A percentile compares a stretch with the other conserved stretches of the same genome.
These are phyloP conservation scores for Lineus longissimus DNA, from an alignment of 1,140 invertebrate genomes.

Conservation along the genomic window DNA sequence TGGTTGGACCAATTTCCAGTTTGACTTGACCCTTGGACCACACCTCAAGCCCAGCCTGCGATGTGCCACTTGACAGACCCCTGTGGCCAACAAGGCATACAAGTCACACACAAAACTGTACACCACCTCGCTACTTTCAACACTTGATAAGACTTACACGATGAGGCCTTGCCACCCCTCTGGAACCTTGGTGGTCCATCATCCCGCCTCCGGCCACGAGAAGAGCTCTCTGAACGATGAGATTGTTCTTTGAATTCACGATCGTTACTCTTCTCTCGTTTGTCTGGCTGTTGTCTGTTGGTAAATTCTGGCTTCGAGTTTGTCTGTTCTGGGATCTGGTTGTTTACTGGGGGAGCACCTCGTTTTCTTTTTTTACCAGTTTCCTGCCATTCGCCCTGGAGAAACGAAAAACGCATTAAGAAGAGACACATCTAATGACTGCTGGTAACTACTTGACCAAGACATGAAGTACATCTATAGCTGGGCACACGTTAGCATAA, in stretches of 20 bases:
- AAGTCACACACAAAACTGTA: too few relatives aligned
- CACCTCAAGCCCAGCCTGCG: too few relatives aligned
- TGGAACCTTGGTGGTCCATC: conserved; percentile 31
- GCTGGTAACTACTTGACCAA: too few relatives aligned
- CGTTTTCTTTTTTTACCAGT: conserved; percentile 76
- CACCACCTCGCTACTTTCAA: too few relatives aligned
- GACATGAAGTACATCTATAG: too few relatives aligned
- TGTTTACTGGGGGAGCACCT: conserved; percentile 21
- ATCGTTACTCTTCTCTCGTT: conserved; percentile 37
- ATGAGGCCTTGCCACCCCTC: conserved; percentile 8
- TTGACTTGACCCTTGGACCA: too few relatives aligned
- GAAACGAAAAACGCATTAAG: neutral
- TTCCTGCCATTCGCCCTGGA: conserved; percentile 71
- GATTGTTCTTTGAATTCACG: conserved; percentile 4
- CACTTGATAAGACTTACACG: neutral
- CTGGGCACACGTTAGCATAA: too few relatives aligned
- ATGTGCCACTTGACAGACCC: too few relatives aligned
- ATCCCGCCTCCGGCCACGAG: conserved; percentile 28
- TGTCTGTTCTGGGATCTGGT: conserved; percentile 16
- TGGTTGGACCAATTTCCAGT: too few relatives aligned
- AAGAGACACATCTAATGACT: too few relatives aligned
- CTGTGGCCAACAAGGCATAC: too few relatives aligned
- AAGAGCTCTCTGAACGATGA: conserved; percentile 20
- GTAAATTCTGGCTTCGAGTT: conserved; percentile 12
- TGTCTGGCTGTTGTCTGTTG: conserved; percentile 26